These are phyloP conservation scores for Bufo bufo DNA, from an alignment of 2,113 vertebrate species.

Conservation along the genomic window DNA sequence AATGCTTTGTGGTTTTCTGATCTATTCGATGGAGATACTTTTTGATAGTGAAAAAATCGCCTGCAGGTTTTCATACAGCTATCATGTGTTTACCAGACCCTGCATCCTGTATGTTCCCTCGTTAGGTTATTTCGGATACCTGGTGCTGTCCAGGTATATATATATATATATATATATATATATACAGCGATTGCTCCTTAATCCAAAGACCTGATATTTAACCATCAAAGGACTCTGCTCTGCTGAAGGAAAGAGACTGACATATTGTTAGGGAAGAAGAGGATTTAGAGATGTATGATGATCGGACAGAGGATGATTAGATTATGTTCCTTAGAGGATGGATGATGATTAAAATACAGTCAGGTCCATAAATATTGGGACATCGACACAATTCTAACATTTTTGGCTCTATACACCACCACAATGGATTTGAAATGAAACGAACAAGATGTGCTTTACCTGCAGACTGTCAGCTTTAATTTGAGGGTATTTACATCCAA, in stretches of 20 bases:
- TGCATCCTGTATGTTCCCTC: not conserved
- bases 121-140: not conserved
- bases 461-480: too few species aligned
- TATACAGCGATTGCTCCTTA: not conserved
- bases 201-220: not conserved
- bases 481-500: too few species aligned
- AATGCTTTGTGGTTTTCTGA: slow-evolving; percentile 14
- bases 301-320: not conserved
- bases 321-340: too few species aligned
- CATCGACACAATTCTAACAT: too few species aligned
- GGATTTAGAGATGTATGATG: not conserved
- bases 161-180: not conserved
- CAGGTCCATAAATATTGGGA: too few species aligned
- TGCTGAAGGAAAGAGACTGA: not conserved
- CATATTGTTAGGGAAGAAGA: not conserved
- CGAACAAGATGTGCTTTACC: too few species aligned
- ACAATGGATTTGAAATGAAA: too few species aligned
- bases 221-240: not conserved
- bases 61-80: slow-evolving; percentile 3
- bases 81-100: not conserved
- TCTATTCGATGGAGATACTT: not conserved
- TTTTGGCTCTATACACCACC: too few species aligned
- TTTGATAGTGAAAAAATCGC: slow-evolving; percentile 6
- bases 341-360: too few species aligned
- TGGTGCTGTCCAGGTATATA: not conserved